Evolutionary conservation across 2,113 vertebrate genomes (phyloP), one percentile per base, ranked within the genome.

Genomic region (Xiphias gladius): DNA sequence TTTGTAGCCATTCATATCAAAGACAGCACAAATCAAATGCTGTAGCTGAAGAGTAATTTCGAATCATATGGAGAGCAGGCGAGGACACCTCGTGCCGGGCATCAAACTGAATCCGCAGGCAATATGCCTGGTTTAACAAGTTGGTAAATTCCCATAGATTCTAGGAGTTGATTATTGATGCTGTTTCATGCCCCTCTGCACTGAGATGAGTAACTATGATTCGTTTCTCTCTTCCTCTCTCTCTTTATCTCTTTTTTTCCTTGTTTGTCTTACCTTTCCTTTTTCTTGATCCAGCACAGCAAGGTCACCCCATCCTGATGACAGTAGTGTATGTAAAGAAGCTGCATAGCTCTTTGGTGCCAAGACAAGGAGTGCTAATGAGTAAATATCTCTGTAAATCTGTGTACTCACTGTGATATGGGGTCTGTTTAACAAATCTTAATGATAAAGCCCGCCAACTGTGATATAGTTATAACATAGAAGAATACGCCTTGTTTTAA

Each of bases 101-200:
- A 57, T 80, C 65, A 83, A 62, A 61, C 64, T 69, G 54, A 74
- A 52, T 70, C 82, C 58, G 41, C 22, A 69, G 69, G 80, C 35
- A 62, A 46, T 88, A 55, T 80, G 72, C 73, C 74, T 75, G 35
- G 24, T 63, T 80, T 73, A 79, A 81, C 59, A 73, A 41, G 54
- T 73, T 82, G 77, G 58, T 61, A 76, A 76, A 81, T 83, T 79
- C 54, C 76, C 71, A 73, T 65, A 74, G 57, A 86, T 84, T 63
- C 43, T 55, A 7, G 17, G 72, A 69, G 55, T 64, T 50, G 81
- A 86, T 84, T 74, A 59, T 63, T 78, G n/a, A 63, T 72, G 63
- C 65, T 28, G 32, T 85, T 59, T 84, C 52, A 83, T 67, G 50
- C 79, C 79, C 55, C 82, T 39, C 61, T 76, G 54, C 63, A 70